Evolutionary conservation across 2,113 vertebrate genomes (phyloP), one percentile per base, ranked within the genome.

Genomic region (Eolophus roseicapilla): DNA sequence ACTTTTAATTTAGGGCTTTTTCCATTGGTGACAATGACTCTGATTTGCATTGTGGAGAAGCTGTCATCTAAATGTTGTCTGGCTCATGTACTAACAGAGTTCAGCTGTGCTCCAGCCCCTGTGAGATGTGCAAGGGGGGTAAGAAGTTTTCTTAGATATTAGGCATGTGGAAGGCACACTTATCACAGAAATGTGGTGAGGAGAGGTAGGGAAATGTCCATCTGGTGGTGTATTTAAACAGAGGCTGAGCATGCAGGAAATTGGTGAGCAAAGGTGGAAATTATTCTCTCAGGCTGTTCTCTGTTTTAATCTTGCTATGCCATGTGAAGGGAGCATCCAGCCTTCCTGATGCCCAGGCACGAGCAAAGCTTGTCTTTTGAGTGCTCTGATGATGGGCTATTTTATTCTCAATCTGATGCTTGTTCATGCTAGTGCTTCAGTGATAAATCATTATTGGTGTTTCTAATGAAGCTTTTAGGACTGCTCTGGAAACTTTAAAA

Each of bases 391-490:
- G 27, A 78, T 44, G 37, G 37, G 47, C 57, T 76, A 11, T 47
- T 76, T 68, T 79, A 25, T 75, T 74, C 59, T 69, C 19, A 49
- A 2, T 79, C 44, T 68, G 53, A 75, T 49, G 46, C 80, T 92
- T 74, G 35, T 74, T 88, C 18, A 8, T 52, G 33, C 60, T 73
- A 43, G 17, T 65, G 24, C 25, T 86, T 83, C 47, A 76, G 33
- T 43, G 39, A 88, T 79, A 94, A 93, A 94, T 90, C 79, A 55
- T 60, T 68, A 33, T 33, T 93, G 86, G 39, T 88, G 60, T 86
- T 87, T 73, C 78, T 92, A 90, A 93, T 80, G 46, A 92, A 59
- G 41, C 47, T 90, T 79, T 88, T 86, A 90, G 78, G 59, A 73
- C 82, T 84, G 19, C 41, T 82, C 53, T 96, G 88, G 60, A 70